phyloP scores from a whole-genome alignment of 2,888 invertebrate genomes.

The Empis stercorea region DNA sequence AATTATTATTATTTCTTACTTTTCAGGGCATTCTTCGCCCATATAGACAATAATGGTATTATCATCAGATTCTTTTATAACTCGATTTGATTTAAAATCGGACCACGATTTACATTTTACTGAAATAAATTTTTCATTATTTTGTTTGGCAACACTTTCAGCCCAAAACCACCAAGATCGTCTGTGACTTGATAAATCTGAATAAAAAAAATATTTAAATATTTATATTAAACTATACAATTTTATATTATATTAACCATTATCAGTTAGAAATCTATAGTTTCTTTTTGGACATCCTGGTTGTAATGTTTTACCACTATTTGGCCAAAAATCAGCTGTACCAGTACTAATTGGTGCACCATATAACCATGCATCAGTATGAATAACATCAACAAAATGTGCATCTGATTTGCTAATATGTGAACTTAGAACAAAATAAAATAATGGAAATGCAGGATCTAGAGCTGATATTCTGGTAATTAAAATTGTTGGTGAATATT shows the following conservation, averaged over 20 bases:
- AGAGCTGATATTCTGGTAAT: conserved; percentile 45
- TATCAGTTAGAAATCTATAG: conserved; percentile 30
- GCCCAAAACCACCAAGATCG: conserved; percentile 50
- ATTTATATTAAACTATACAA: no score
- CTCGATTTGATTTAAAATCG: conserved; percentile 38
- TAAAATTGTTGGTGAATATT: no score
- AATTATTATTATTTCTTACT: conserved; percentile 17
- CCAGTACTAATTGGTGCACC: conserved; percentile 46
- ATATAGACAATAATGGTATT: conserved; percentile 19
- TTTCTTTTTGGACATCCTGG: conserved; percentile 43
- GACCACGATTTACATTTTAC: conserved; percentile 42
- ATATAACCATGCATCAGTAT: conserved; percentile 51
- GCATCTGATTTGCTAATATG: conserved; percentile 43
- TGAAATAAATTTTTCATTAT: conserved; percentile 38
- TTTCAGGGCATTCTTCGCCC: conserved; percentile 30
- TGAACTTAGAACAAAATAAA: conserved; percentile 38
- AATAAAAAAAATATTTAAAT: no score
- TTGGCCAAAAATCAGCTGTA: conserved; percentile 50
- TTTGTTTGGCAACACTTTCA: conserved; percentile 38
- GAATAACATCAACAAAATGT: conserved; percentile 52
- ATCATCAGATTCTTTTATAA: conserved; percentile 2
- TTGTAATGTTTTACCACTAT: conserved; percentile 44
- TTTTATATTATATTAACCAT: conserved; percentile 22
- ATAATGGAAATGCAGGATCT: conserved; percentile 48
- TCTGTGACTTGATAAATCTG: conserved; percentile 48